Conservation (phyloP, 2,888 invertebrate genomes). For the Temnothorax rugatulus region DNA sequence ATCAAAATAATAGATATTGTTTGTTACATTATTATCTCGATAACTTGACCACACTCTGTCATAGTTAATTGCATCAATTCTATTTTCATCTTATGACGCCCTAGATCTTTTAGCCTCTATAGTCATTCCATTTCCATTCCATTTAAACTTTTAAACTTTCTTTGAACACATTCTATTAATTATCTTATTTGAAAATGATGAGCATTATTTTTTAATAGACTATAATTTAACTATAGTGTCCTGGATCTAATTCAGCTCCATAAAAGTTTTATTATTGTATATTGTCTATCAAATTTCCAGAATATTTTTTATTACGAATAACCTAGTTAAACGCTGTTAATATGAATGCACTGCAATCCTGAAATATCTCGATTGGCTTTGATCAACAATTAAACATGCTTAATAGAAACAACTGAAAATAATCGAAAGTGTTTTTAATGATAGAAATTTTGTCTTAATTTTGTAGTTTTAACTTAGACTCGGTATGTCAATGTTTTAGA, state of each 20-base stretch:
- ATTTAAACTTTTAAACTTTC: not conserved
- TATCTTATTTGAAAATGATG: not conserved
- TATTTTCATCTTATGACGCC: not conserved
- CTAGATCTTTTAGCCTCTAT: not conserved
- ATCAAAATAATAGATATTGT: not conserved
- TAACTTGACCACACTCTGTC: not conserved
- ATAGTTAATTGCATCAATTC: not conserved
- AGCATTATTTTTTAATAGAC: not conserved
- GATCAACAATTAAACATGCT: not conserved
- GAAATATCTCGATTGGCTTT: conserved; percentile 14
- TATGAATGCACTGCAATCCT: not conserved
- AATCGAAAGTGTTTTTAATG: not conserved
- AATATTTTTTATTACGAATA: not conserved
- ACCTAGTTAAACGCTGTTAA: not conserved
- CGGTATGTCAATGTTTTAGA: not conserved
- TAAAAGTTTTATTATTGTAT: not conserved
- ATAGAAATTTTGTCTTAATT: not conserved
- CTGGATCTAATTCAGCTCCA: not conserved
- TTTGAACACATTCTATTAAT: not conserved
- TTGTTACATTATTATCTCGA: conserved; percentile 5
- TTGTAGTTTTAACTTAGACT: not conserved
- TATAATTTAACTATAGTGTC: not conserved
- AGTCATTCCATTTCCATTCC: not conserved
- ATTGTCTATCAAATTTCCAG: not conserved
- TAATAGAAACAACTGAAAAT: conserved; percentile 10